Base-by-base conservation (phyloP, 2,797 vertebrate species). In the Thamnophis elegans region DNA sequence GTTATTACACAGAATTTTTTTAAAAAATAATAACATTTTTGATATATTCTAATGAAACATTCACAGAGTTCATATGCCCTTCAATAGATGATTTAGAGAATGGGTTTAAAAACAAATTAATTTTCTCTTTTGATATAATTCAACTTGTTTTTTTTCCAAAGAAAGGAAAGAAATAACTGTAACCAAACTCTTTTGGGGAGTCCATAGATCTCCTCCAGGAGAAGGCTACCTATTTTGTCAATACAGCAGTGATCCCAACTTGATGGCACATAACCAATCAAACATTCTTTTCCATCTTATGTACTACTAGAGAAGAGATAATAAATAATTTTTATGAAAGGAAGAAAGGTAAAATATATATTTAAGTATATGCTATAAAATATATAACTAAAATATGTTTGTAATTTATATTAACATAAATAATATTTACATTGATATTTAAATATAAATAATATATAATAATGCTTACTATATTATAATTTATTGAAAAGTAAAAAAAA, bases 231-330 rank as follows among this genome's bases (percentile, higher is more conserved):
- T 22, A 78, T 78, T 78, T 78, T 42, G 36, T 47, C 73, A 82
- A 10, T 82, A 12, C 20, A 82, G 20, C 25, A 4, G 20, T 82
- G 36, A 11, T 1, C 20, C 73, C 20, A 82, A 82, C 36, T 82
- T 47, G 20, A 36, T 73, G 73, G 1, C 20, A 47, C 36, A 82
- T 82, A 47, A 82, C 73, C 73, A 82, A 25, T 25, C 36, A 42
- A 95, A 94, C 92, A 94, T 97, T 92, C 91, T 92, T 92, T 73
- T 85, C 94, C 94, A 93, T 20, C 73, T 90, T 93, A 53, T 95
- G 88, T 96, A 94, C 78, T 82, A 94, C 94, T 47, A 20, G 91
- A 96, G 96, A 42, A 82, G 36, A 36, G 22, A 82, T 42, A 94
- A 88, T 65, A 4, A 90, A 92, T 94, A 97, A 95, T 91, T 65